These are phyloP conservation scores for Calonectris borealis DNA, from an alignment of 2,113 vertebrate species.

Conservation along the genomic window DNA sequence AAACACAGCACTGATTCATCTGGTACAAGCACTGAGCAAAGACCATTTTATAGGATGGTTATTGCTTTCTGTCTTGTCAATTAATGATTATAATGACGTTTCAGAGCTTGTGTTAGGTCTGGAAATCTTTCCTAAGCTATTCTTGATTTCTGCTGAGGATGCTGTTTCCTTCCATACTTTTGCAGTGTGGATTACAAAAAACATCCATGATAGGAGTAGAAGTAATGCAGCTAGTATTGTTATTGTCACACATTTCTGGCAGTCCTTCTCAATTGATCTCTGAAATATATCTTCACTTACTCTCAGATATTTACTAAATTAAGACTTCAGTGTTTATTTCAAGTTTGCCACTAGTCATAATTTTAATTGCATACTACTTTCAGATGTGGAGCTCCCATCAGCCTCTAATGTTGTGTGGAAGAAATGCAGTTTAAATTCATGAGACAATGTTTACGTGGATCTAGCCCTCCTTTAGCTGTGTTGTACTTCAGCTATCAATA, in stretches of 20 bases:
- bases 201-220: not conserved
- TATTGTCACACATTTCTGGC: not conserved
- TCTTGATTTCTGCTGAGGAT: not conserved
- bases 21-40: not conserved
- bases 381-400: not conserved
- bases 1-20: slow-evolving; percentile 23
- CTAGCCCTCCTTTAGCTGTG: not conserved
- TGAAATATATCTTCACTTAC: not conserved
- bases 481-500: not conserved
- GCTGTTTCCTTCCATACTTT: not conserved
- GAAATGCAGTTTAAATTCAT: not conserved
- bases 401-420: not conserved
- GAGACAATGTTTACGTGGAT: not conserved
- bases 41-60: not conserved
- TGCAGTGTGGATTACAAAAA: not conserved
- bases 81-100: slow-evolving; percentile 22
- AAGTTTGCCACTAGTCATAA: not conserved
- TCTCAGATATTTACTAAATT: not conserved
- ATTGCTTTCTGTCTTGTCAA: not conserved
- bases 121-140: not conserved
- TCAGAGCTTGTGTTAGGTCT: not conserved
- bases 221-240: not conserved
- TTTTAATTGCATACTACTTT: not conserved
- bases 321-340: not conserved
- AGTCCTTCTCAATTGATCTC: not conserved